Evolutionary conservation across 1,140 invertebrate species (phyloP), one percentile per base, ranked within the genome.

Genomic region (Calephelis virginiensis): DNA sequence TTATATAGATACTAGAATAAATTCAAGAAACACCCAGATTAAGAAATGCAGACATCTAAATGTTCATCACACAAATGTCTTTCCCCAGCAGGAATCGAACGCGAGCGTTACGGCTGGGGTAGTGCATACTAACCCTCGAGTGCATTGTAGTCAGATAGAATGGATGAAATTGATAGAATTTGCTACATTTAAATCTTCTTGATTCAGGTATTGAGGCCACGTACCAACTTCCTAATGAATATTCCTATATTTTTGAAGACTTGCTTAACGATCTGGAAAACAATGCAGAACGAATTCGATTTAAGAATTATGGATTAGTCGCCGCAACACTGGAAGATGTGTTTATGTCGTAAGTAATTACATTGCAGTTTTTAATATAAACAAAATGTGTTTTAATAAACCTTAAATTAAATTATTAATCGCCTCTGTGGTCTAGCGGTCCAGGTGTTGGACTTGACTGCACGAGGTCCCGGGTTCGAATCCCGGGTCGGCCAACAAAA

Each of bases 271-370:
- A 94, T 63, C 78, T 97, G n/a, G 96, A 97, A 81, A 74, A 72
- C 6, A 89, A 93, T 13, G 93, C 93, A 56, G 80, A 90, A 5
- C 76, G 86, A 17, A 89, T 97, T 11, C 94, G 94, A 3, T 94
- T 97, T 66, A 92, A 91, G 81, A 91, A 91, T 75, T 93, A 92
- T 74, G 92, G 92, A 9, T 86, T 97, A 13, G 94, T 95, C 2
- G 92, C 96, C 5, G 97, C 96, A 12, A 97, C 96, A 1, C 93
- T 98, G 76, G 97, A 98, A 87, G 96, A 97, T 92, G 96, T 98
- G 4, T 97, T 97, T 84, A 91, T 97, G 74, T 96, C 94, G 96
- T 96, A 93, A 87, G 92, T 86, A 53, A 43, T 62, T 53, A 14
- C 17, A 17, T 45, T 48, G 0, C 14, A 63, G 2, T 6, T n/a